Percentiles rank a stretch among this genome's conserved stretches.
phyloP scores from a whole-genome alignment of 2,888 invertebrate species.

The Erebia aethiops region DNA sequence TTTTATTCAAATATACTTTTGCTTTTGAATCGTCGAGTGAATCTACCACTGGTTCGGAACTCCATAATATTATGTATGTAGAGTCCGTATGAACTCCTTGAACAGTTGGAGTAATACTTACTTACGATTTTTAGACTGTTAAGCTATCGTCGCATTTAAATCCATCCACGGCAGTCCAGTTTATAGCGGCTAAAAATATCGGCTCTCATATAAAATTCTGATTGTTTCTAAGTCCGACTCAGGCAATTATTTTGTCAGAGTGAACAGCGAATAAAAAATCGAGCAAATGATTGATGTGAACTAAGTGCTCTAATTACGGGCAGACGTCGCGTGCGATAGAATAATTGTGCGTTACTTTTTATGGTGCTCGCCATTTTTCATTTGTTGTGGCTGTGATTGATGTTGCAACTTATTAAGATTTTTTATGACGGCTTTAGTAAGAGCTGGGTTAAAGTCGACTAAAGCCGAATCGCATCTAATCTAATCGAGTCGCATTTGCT shows the following conservation, averaged over 20 bases:
- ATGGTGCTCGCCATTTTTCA: conserved; percentile 70
- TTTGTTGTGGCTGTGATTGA: conserved; percentile 65
- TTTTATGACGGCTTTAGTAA: conserved; percentile 33
- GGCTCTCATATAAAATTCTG: conserved; percentile 10
- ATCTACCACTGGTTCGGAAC: too few species aligned
- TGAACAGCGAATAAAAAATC: conserved; percentile 40
- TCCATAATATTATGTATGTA: too few species aligned
- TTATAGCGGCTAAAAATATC: neutral
- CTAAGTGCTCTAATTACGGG: conserved; percentile 67
- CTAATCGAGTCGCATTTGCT: too few species aligned
- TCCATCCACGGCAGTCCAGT: neutral
- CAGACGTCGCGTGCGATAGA: conserved; percentile 55
- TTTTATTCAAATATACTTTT: too few species aligned
- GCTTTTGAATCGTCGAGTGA: too few species aligned
- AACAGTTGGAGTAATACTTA: too few species aligned
- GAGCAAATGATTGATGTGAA: conserved; percentile 65
- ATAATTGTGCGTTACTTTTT: conserved; percentile 59
- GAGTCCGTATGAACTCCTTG: too few species aligned
- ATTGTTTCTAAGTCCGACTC: conserved; percentile 21
- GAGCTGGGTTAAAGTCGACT: neutral
- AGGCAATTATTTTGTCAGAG: conserved; percentile 38
- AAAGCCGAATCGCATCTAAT: too few species aligned
- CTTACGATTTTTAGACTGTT: too few species aligned
- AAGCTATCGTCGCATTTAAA: too few species aligned
- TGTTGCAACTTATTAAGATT: conserved; percentile 69